Conservation (phyloP, 2,113 vertebrate genomes). For the Corvus cornix region DNA sequence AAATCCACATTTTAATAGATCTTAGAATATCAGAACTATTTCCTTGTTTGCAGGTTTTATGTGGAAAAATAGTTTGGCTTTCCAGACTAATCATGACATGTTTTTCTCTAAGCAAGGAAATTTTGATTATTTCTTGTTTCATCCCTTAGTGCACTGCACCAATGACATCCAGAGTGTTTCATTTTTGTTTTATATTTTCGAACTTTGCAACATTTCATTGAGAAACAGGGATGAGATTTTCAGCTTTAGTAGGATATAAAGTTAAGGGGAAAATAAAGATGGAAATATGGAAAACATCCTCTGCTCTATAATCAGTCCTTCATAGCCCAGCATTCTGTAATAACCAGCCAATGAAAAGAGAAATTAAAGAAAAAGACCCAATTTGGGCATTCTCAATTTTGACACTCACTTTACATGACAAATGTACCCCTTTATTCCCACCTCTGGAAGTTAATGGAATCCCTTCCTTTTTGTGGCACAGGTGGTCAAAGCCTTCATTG, state of each 20-base stretch:
- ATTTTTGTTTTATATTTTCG: neutral
- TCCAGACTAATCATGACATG: neutral
- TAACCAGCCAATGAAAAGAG: neutral
- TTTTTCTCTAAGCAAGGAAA: too few species aligned
- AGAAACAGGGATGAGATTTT: neutral
- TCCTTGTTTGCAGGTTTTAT: neutral
- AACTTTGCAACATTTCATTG: neutral
- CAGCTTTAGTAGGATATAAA: too few species aligned
- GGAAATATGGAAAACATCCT: neutral
- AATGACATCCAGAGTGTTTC: neutral
- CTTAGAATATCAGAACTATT: neutral
- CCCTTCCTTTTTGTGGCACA: constrained; percentile 7
- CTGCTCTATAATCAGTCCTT: neutral
- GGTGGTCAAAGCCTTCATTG: constrained; percentile 84
- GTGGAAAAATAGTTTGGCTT: neutral
- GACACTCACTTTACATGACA: neutral
- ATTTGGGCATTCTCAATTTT: neutral
- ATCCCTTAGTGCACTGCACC: too few species aligned
- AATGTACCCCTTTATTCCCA: neutral
- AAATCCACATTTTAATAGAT: neutral
- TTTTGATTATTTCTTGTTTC: neutral
- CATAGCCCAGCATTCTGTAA: neutral
- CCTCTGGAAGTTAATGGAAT: neutral
- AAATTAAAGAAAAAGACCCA: neutral
- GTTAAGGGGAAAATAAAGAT: too few species aligned